Evolutionary conservation across 2,113 vertebrate genomes (phyloP), one percentile per base, ranked within the genome.

Genomic region (Aldabrachelys gigantea): DNA sequence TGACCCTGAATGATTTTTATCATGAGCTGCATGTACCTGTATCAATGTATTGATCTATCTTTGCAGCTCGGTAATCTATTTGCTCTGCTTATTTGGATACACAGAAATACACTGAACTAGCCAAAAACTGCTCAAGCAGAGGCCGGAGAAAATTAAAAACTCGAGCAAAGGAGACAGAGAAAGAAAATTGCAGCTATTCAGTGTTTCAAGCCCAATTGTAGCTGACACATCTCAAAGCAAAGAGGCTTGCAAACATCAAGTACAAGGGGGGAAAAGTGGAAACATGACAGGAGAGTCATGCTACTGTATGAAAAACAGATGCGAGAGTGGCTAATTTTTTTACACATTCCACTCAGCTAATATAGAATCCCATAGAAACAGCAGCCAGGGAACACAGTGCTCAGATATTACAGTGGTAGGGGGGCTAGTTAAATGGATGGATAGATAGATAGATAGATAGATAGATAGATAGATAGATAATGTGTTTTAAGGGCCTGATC

Each of bases 101-200:
- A 95, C 89, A 94, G 92, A 97, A 97, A 96, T 93, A 96, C 95
- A 96, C 94, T 10, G 69, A 4, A 24, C 96, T 97, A 92, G 95
- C 89, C 82, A 89, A 94, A 97, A 98, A 97, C 65, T 89, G 94
- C 94, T 97, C 94, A 92, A 72, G 91, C 93, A 83, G 94, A 96
- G 92, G 92, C 50, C 53, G 95, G 92, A 96, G 96, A 95, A 97
- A 96, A 97, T 96, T 89, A 95, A 96, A 91, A 94, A 96, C 95
- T 89, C 59, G 1, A 86, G 82, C 44, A 59, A 80, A 84, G 83
- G 59, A 24, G 24, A 25, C 29, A 56, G 86, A 2, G 57, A 24
- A 2, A 25, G 35, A 38, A 88, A 87, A 53, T 47, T 25, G 52
- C n/a, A 56, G 76, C 35, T 93, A 17, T 83, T 3, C 38, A 38